Percentiles rank a stretch among this genome's conserved stretches.
These are phyloP conservation scores for Macrotus californicus DNA, from an alignment of 2,113 vertebrate genomes.

Conservation along the genomic window DNA sequence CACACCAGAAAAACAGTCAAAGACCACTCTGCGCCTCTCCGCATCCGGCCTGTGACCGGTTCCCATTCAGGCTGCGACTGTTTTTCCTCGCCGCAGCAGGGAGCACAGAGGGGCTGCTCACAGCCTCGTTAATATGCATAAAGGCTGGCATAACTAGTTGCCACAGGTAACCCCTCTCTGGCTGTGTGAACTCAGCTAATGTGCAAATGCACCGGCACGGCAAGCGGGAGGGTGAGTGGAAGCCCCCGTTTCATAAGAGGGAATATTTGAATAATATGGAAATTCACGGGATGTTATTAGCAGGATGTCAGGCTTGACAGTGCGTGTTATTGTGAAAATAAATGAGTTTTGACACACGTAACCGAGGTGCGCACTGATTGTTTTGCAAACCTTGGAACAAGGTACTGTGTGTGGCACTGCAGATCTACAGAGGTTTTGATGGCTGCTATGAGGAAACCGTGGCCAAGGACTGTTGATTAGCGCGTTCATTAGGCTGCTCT, in stretches of 20 bases:
- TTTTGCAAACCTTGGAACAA: conserved; percentile 83
- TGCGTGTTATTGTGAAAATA: conserved; percentile 88
- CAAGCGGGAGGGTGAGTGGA: conserved; percentile 70
- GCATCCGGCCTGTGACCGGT: conserved; percentile 73
- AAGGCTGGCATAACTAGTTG: conserved; percentile 84
- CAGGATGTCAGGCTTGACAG: conserved; percentile 87
- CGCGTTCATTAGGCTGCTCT: conserved; percentile 83
- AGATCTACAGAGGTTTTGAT: conserved; percentile 82
- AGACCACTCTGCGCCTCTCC: conserved; percentile 65
- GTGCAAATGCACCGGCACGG: conserved; percentile 75
- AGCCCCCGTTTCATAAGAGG: conserved; percentile 80
- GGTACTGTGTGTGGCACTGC: conserved; percentile 79
- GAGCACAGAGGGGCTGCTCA: conserved; percentile 72
- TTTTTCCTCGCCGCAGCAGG: conserved; percentile 59
- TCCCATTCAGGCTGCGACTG: conserved; percentile 76
- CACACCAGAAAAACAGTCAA: conserved; percentile 71
- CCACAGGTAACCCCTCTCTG: conserved; percentile 86
- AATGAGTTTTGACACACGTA: conserved; percentile 91
- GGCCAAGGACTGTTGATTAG: conserved; percentile 82
- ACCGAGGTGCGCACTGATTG: conserved; percentile 88
- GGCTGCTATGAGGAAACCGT: conserved; percentile 81
- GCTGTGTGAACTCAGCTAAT: conserved; percentile 80
- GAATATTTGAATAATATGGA: conserved; percentile 89
- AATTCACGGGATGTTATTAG: conserved; percentile 86
- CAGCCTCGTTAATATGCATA: conserved; percentile 84